Percentiles rank a stretch among this genome's conserved stretches.
phyloP scores from a whole-genome alignment of 92 coral and sea anemone species.

The Bergia puertoricense region DNA sequence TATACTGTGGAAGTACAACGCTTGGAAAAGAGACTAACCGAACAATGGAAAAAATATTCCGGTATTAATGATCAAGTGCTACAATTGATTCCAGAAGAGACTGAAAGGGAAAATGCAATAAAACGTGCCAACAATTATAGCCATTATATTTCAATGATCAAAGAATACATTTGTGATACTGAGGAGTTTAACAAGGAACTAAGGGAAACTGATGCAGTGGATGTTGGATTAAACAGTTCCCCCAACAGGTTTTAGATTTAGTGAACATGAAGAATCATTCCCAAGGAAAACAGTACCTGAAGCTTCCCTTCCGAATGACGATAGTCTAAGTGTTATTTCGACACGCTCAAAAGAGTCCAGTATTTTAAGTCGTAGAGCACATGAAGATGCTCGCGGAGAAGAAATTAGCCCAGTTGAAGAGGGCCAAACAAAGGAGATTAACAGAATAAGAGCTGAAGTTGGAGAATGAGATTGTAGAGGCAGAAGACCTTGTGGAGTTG shows the following conservation, averaged over 20 bases:
- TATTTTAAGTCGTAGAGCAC: slow-evolving; percentile 11
- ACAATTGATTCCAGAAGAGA: background rate
- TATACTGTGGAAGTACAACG: slow-evolving; percentile 1
- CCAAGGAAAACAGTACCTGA: slow-evolving; percentile 24
- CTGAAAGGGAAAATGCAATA: background rate
- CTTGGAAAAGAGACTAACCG: slow-evolving; percentile 14
- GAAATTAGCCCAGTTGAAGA: slow-evolving; percentile 29
- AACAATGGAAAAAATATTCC: slow-evolving; percentile 32
- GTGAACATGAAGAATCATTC: slow-evolving; percentile 6
- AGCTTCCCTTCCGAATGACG: slow-evolving; percentile 1
- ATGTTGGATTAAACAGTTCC: background rate
- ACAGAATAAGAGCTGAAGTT: slow-evolving; percentile 48
- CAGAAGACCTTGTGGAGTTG: slow-evolving; percentile 39
- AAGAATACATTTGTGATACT: background rate
- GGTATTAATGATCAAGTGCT: slow-evolving; percentile 11
- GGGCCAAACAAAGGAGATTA: slow-evolving; percentile 7
- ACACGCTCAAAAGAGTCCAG: slow-evolving; percentile 37
- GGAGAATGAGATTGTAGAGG: slow-evolving; percentile 66
- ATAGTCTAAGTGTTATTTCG: slow-evolving; percentile 36
- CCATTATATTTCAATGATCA: background rate
- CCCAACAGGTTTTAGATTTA: slow-evolving; percentile 1
- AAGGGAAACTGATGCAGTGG: no score
- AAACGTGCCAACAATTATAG: background rate
- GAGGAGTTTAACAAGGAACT: background rate
- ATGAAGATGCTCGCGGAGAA: slow-evolving; percentile 51